Base-by-base conservation (phyloP, 2,113 vertebrate species). In the Ciconia boyciana region DNA sequence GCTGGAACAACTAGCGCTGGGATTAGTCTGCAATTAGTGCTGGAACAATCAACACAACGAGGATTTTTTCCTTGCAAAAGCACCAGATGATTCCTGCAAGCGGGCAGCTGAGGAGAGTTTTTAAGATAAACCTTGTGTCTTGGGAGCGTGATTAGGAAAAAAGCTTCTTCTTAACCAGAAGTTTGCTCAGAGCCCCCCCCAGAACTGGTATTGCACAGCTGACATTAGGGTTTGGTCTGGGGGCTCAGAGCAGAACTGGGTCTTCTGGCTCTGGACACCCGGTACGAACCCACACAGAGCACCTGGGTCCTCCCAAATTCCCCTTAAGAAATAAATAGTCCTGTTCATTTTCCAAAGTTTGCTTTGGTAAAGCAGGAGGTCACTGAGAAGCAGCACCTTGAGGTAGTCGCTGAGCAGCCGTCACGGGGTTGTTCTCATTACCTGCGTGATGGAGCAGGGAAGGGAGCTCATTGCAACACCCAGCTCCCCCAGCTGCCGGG, bases 361-460 rank as follows among this genome's bases (percentile, higher is more conserved):
- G 36, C 20, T 44, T 29, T 24, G 14, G 10, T 5, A 6, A 34
- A 54, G 31, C n/a, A 57, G 17, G 41, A 65, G 34, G 24, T 54
- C 31, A 2, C 6, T 4, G 62, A 36, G 39, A 16, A 55, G 36
- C 43, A 69, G 68, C 48, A 39, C n/a, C 51, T 25, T 11, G 28
- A 29, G 29, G n/a, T 2, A 29, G 46, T 15, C n/a, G 4, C 57
- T 0, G 16, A 4, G 44, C 16, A 25, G n/a, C 31, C 16, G 18
- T 24, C 3, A 1, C 0, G 3, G 48, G 26, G 17, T 3, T 48
- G 7, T 8, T 29, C 70, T 60, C 24, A 2, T 20, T 3, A 1
- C 44, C 60, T 13, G 41, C 0, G 4, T 36, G 75, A 44, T 13
- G 43, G 19, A 58, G n/a, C 36, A 17, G 70, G 64, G 48, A 46